Percentiles rank a stretch among this genome's conserved stretches.
Conservation (phyloP, 2,888 invertebrate species). For the Pterobdella sp. region DNA sequence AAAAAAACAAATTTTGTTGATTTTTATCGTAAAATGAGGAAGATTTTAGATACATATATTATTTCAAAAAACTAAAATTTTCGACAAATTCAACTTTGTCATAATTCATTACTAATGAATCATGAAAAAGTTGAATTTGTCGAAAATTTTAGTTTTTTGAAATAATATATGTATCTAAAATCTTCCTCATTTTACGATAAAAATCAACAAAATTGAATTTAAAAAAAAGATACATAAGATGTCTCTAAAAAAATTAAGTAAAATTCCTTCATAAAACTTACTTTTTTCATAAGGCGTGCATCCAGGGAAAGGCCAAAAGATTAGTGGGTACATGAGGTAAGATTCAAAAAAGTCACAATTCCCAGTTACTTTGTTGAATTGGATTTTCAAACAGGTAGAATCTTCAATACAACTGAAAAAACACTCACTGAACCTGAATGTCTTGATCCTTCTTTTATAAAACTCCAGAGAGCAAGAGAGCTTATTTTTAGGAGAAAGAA, state of each 20-base stretch:
- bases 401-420: not conserved
- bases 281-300: not conserved
- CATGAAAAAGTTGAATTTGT: too few species aligned
- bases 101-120: too few species aligned
- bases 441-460: not conserved
- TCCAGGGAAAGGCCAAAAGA: not conserved
- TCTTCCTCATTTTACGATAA: not conserved
- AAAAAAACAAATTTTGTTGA: too few species aligned
- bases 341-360: not conserved
- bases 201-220: not conserved
- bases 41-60: too few species aligned
- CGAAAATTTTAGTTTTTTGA: too few species aligned
- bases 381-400: not conserved
- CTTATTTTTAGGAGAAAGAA: not conserved
- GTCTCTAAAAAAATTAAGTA: not conserved
- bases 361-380: not conserved
- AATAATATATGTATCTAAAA: too few species aligned
- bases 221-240: not conserved
- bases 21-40: too few species aligned
- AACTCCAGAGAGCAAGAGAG: not conserved
- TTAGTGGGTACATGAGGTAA: not conserved
- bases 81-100: too few species aligned
- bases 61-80: too few species aligned
- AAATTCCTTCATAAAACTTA: not conserved
- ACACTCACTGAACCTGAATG: not conserved